Evolutionary conservation across 2,797 vertebrate genomes (phyloP).

Genomic region (Gallirallus australis): DNA sequence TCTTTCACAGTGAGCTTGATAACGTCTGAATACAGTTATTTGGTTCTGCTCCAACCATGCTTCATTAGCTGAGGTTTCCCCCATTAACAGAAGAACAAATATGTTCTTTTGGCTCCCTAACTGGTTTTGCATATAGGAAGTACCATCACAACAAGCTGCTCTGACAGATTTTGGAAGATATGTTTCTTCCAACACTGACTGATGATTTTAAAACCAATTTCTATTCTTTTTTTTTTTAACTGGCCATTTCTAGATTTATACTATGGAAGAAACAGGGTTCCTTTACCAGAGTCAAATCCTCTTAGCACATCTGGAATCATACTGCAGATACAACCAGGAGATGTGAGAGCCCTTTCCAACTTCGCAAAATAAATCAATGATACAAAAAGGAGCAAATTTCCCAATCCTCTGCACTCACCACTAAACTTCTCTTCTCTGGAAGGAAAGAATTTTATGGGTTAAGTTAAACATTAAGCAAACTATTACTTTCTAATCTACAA

Average conservation of each 20-base stretch:
- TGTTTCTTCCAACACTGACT: background rate
- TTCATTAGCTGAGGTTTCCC: background rate
- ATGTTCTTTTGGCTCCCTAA: background rate
- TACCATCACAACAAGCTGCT: background rate
- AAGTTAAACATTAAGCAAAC: constrained; percentile 35
- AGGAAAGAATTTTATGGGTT: background rate
- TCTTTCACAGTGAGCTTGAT: background rate
- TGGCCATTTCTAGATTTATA: background rate
- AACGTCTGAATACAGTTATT: background rate
- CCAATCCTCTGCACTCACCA: background rate
- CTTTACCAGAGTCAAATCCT: background rate
- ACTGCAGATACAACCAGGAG: background rate
- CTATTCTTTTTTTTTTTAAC: background rate
- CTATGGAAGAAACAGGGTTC: background rate
- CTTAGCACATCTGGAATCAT: background rate
- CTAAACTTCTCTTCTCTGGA: background rate
- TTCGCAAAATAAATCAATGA: background rate
- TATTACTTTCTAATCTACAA: constrained; percentile 7
- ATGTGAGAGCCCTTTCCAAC: background rate
- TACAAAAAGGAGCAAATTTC: background rate
- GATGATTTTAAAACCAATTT: background rate
- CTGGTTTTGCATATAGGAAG: background rate
- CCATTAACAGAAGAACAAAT: background rate
- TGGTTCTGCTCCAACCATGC: background rate
- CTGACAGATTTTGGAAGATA: background rate